Evolutionary conservation across 2,113 vertebrate species (phyloP).

Genomic region (Silurus meridionalis): DNA sequence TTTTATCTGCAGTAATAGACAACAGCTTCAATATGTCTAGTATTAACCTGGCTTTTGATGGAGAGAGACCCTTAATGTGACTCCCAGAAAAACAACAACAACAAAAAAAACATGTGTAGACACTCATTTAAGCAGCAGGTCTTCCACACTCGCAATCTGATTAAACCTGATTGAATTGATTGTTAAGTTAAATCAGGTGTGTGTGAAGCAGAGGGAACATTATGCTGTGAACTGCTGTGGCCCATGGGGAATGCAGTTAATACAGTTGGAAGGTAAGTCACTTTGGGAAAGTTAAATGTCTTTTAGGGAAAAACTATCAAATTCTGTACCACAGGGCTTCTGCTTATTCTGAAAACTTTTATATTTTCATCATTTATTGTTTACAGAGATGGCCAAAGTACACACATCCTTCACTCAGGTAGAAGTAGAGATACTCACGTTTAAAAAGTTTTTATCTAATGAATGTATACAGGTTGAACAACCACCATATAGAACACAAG

Average conservation of each 20-base stretch:
- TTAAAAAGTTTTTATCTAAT: too few species aligned
- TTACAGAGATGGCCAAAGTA: too few species aligned
- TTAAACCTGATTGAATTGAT: neutral
- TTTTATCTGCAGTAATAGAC: neutral
- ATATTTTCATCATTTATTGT: neutral
- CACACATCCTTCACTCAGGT: too few species aligned
- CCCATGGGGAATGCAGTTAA: neutral
- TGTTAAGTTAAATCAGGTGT: neutral
- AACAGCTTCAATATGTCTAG: neutral
- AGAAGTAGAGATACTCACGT: too few species aligned
- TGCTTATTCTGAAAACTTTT: neutral
- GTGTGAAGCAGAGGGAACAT: neutral
- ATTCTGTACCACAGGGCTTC: neutral
- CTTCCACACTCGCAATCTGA: neutral
- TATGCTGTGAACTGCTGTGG: neutral
- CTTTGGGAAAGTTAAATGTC: neutral
- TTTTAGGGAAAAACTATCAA: neutral
- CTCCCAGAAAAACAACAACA: neutral
- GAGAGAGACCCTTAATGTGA: neutral
- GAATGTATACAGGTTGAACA: too few species aligned
- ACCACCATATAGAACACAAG: too few species aligned
- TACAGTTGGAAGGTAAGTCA: neutral
- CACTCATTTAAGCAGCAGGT: neutral
- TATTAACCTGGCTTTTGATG: neutral
- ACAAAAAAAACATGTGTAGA: too few species aligned